Evolutionary conservation across 2,797 vertebrate species (phyloP).

Genomic region (Eptatretus atami): DNA sequence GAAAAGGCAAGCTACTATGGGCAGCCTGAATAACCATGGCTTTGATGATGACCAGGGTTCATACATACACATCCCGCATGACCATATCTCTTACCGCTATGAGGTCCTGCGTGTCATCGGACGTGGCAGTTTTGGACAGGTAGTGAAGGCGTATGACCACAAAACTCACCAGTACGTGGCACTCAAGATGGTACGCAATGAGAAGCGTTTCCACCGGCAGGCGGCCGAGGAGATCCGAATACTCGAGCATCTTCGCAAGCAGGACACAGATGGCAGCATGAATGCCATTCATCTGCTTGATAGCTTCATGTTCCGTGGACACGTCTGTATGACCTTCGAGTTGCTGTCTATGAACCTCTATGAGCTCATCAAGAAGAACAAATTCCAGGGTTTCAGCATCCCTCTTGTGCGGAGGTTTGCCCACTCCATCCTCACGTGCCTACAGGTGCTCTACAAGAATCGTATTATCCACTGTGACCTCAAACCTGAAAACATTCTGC

Average conservation of each 20-base stretch:
- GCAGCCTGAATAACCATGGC: slow-evolving; percentile 63
- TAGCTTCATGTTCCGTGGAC: slow-evolving; percentile 90
- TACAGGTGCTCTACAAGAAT: slow-evolving; percentile 81
- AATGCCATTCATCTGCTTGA: slow-evolving; percentile 99
- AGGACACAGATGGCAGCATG: slow-evolving; percentile 85
- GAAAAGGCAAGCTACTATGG: slow-evolving; percentile 54
- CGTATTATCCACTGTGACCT: slow-evolving; percentile 99
- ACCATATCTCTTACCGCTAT: slow-evolving; percentile 72
- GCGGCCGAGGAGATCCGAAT: slow-evolving; percentile 93
- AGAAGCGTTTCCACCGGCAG: slow-evolving; percentile 93
- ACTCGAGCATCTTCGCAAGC: slow-evolving; percentile 72
- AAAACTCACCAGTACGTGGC: slow-evolving; percentile 65
- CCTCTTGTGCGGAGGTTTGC: slow-evolving; percentile 91
- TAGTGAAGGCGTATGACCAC: slow-evolving; percentile 89
- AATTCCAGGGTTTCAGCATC: slow-evolving; percentile 96
- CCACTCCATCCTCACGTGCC: slow-evolving; percentile 88
- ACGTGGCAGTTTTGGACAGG: slow-evolving; percentile 92
- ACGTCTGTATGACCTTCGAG: slow-evolving; percentile 99
- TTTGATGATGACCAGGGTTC: slow-evolving; percentile 95
- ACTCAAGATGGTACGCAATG: slow-evolving; percentile 93
- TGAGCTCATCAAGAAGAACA: slow-evolving; percentile 96
- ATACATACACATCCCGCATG: slow-evolving; percentile 83
- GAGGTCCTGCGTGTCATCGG: slow-evolving; percentile 94
- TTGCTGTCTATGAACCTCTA: slow-evolving; percentile 99
- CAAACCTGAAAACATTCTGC: slow-evolving; percentile 87